A percentile compares a stretch with the other conserved stretches of the same genome.
Evolutionary conservation across 2,797 vertebrate genomes (phyloP).

Genomic region (Molossus molossus): DNA sequence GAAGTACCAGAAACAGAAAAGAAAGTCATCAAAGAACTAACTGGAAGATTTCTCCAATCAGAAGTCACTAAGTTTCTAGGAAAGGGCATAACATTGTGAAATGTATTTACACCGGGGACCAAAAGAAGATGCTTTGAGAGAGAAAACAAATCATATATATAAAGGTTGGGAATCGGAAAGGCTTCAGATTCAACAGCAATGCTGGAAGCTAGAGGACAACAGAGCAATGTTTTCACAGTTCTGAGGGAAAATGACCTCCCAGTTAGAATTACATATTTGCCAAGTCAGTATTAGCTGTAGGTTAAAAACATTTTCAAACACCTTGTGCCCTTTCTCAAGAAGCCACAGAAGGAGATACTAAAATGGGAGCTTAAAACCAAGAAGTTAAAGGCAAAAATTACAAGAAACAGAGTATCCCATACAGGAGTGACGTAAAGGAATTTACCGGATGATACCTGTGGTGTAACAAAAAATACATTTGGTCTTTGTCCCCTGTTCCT

Average conservation of each 20-base stretch:
- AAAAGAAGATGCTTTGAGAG: not conserved
- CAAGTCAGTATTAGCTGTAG: not conserved
- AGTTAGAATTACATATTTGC: not conserved
- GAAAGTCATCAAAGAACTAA: not conserved
- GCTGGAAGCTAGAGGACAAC: not conserved
- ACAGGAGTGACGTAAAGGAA: constrained; percentile 12
- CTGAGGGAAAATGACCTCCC: not conserved
- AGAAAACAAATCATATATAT: not conserved
- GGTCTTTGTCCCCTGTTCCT: not conserved
- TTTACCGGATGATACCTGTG: not conserved
- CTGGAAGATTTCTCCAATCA: not conserved
- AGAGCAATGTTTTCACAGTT: not conserved
- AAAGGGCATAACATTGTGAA: not conserved
- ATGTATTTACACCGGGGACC: not conserved
- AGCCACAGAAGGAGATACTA: not conserved
- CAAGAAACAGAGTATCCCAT: not conserved
- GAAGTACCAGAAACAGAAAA: not conserved
- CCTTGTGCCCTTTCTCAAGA: not conserved
- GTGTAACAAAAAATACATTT: not conserved
- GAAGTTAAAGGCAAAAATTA: not conserved
- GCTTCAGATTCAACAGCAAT: not conserved
- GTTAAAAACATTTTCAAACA: constrained; percentile 25
- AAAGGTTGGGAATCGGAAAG: not conserved
- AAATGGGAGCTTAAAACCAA: constrained; percentile 51
- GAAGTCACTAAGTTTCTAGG: not conserved